Conservation (phyloP, 2,888 invertebrate species). For the Drosophila antonietae region DNA sequence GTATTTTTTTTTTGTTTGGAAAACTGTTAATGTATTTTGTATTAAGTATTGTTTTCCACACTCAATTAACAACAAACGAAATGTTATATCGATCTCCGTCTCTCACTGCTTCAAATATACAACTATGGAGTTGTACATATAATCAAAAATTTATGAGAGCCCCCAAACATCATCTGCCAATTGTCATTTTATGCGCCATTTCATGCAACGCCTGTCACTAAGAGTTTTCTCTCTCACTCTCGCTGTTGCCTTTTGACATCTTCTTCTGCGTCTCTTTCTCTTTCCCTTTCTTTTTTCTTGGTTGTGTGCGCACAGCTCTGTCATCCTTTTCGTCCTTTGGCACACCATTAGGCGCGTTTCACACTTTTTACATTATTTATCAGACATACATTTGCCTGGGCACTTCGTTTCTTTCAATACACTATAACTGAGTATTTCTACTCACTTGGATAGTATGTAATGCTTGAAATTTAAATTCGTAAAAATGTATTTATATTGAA, state of each 20-base stretch:
- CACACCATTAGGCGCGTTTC: conserved; percentile 80
- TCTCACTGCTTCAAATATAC: conserved; percentile 10
- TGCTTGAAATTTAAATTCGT: no score
- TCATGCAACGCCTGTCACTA: conserved; percentile 40
- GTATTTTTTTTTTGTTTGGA: conserved; percentile 3
- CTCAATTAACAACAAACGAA: conserved; percentile 47
- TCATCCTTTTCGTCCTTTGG: conserved; percentile 62
- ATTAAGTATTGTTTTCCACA: conserved; percentile 12
- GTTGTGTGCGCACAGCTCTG: conserved; percentile 27
- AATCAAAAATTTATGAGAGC: conserved; percentile 42
- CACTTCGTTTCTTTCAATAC: conserved; percentile 23
- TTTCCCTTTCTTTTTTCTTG: neutral
- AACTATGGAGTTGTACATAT: conserved; percentile 8
- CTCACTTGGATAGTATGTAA: neutral
- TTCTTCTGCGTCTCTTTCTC: neutral
- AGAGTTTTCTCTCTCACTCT: neutral
- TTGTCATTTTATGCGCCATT: conserved; percentile 78
- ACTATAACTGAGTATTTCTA: neutral
- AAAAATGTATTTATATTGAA: no score
- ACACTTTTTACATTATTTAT: conserved; percentile 81
- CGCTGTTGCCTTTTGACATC: neutral
- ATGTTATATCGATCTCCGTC: conserved; percentile 60
- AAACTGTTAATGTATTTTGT: conserved; percentile 34
- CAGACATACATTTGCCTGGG: conserved; percentile 59
- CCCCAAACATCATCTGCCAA: conserved; percentile 71